Percentiles rank a stretch among this genome's conserved stretches.
phyloP scores from a whole-genome alignment of 2,113 vertebrate species.

The Raphicerus campestris region DNA sequence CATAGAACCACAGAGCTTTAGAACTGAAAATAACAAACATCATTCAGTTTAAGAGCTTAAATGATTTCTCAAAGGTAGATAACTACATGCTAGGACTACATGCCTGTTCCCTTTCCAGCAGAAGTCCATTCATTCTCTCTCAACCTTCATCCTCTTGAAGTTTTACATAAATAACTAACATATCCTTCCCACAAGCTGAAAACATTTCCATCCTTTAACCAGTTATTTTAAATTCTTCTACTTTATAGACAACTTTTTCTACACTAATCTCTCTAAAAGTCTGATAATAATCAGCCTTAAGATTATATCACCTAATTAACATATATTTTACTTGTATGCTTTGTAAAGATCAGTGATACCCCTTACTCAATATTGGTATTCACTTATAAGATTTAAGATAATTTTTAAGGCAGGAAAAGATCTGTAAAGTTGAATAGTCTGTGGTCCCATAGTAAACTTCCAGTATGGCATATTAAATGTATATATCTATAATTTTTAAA shows the following conservation, averaged over 20 bases:
- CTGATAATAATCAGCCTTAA: neutral
- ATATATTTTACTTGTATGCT: neutral
- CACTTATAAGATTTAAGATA: neutral
- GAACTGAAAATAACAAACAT: neutral
- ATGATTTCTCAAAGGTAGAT: neutral
- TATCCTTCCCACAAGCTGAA: neutral
- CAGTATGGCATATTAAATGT: neutral
- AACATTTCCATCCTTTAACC: neutral
- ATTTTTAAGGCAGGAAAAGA: neutral
- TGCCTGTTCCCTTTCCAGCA: neutral
- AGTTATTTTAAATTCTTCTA: neutral
- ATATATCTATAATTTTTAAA: neutral
- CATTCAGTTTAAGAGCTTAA: neutral
- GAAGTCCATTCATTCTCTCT: neutral
- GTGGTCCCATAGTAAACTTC: neutral
- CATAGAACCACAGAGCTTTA: neutral
- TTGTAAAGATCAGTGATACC: neutral
- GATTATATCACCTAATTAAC: neutral
- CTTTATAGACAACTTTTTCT: neutral
- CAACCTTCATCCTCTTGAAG: neutral
- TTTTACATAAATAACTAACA: neutral
- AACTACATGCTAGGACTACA: neutral
- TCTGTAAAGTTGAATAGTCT: neutral
- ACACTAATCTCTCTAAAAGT: neutral
- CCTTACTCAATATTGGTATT: neutral